A percentile compares a stretch with the other conserved stretches of the same genome.
Conservation (phyloP, 2,888 invertebrate species). For the Salpingus planirostris region DNA sequence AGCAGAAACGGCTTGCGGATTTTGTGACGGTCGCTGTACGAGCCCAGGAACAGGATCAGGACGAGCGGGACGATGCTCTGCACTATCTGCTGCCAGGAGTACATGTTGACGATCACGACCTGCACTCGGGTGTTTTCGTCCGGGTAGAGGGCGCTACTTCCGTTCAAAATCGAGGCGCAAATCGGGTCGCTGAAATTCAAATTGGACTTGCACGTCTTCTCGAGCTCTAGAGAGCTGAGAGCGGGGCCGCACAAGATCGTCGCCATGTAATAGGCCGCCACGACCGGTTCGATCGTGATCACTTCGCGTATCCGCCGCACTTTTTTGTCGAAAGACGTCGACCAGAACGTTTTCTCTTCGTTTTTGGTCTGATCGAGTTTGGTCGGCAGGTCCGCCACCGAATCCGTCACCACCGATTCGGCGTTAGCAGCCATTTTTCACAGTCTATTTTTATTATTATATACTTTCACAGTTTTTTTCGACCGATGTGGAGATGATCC, state of each 20-base stretch:
- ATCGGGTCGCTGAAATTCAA: constrained; percentile 43
- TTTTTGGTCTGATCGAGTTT: too few species aligned
- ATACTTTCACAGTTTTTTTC: too few species aligned
- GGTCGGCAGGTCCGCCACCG: too few species aligned
- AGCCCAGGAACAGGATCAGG: constrained; percentile 36
- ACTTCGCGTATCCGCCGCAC: constrained; percentile 25
- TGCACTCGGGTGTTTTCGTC: constrained; percentile 41
- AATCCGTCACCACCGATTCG: too few species aligned
- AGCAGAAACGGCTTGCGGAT: constrained; percentile 38
- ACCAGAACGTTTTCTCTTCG: too few species aligned
- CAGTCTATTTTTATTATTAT: too few species aligned
- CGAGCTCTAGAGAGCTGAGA: constrained; percentile 46
- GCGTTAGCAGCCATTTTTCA: too few species aligned
- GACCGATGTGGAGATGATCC: too few species aligned
- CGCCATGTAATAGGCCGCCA: constrained; percentile 32
- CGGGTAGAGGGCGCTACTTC: constrained; percentile 29
- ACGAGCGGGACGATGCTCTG: constrained; percentile 35
- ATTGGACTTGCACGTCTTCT: constrained; percentile 50
- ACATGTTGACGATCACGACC: constrained; percentile 41
- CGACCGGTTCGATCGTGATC: constrained; percentile 37
- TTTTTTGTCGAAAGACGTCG: too few species aligned
- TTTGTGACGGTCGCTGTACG: constrained; percentile 38
- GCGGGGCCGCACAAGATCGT: constrained; percentile 37
- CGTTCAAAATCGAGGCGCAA: constrained; percentile 41
- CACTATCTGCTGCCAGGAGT: constrained; percentile 34